Evolutionary conservation across 2,113 vertebrate species (phyloP).

Genomic region (Seriola quinqueradiata): DNA sequence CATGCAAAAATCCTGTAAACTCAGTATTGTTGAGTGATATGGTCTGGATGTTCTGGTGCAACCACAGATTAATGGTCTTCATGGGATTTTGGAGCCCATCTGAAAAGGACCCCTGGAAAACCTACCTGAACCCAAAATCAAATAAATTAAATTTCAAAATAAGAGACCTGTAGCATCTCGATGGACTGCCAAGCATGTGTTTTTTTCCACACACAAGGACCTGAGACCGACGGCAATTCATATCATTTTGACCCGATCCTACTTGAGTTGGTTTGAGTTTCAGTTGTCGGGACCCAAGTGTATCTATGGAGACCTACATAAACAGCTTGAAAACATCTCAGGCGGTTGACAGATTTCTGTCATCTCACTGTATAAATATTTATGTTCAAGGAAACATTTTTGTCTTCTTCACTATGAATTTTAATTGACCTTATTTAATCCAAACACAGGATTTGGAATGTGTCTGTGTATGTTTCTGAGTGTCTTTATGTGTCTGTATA

Average conservation of each 20-base stretch:
- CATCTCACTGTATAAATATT: neutral
- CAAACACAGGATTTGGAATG: neutral
- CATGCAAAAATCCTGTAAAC: neutral
- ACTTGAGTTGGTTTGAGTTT: no score
- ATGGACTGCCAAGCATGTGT: no score
- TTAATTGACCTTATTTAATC: constrained; percentile 2
- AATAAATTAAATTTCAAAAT: neutral
- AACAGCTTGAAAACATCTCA: neutral
- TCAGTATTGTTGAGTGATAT: neutral
- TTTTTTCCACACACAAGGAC: no score
- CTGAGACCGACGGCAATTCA: no score
- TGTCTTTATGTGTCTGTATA: neutral
- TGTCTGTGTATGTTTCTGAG: neutral
- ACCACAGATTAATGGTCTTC: neutral
- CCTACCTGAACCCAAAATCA: neutral
- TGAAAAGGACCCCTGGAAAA: neutral
- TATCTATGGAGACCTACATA: neutral
- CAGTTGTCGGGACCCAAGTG: no score
- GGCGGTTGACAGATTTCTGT: neutral
- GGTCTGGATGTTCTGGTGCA: neutral
- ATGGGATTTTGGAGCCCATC: neutral
- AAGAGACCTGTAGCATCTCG: neutral
- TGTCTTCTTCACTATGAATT: neutral
- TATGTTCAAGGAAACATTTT: neutral
- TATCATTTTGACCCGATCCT: neutral